Conservation (phyloP, 1,140 invertebrate species). For the Myzus persicae region DNA sequence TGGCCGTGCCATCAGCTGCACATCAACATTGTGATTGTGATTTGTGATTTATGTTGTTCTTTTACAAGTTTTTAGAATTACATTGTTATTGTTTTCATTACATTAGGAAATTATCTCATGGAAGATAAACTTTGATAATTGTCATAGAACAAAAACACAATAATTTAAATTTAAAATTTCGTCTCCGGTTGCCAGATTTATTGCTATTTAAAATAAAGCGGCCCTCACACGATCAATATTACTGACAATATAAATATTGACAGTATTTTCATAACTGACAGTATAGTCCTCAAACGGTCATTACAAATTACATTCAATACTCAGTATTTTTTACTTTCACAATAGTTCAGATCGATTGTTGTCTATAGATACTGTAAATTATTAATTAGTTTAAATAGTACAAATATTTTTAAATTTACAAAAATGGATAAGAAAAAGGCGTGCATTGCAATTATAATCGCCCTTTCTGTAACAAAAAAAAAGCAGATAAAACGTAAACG, state of each 20-base stretch:
- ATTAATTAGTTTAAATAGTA: too few species aligned
- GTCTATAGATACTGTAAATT: too few species aligned
- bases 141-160: background rate
- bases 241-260: too few species aligned
- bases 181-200: too few species aligned
- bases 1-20: background rate
- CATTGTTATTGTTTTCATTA: conserved; percentile 30
- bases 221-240: background rate
- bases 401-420: too few species aligned
- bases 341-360: background rate
- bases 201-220: too few species aligned
- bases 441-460: background rate
- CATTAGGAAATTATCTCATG: background rate
- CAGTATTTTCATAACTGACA: background rate
- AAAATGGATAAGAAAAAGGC: too few species aligned
- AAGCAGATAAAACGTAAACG: background rate
- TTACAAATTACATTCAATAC: background rate
- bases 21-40: background rate
- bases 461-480: background rate
- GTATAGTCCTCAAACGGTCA: background rate
- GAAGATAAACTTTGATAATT: conserved; percentile 3
- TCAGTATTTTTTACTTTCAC: background rate
- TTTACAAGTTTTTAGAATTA: background rate
- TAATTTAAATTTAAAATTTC: too few species aligned
- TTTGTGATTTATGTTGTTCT: background rate